Evolutionary conservation across 2,888 invertebrate species (phyloP), one percentile per base, ranked within the genome.

Genomic region (Cancer borealis): DNA sequence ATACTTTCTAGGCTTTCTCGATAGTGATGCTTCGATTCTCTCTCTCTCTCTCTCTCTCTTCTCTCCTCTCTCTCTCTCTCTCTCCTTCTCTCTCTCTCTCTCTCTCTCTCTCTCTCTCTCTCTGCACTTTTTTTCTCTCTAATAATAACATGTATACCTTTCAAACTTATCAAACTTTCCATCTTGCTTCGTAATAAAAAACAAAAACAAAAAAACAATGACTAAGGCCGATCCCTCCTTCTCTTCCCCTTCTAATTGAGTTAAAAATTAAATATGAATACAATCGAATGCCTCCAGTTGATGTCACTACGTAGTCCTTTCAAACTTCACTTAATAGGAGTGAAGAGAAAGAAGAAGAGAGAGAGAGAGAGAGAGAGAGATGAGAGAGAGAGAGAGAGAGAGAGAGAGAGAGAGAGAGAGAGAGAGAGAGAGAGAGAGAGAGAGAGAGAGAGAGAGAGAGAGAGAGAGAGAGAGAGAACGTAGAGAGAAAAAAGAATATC

Each of bases 1-100:
- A 21, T n/a, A 73, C 5, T n/a, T 2, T 73, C 1, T 26, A 73
- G 26, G 73, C 6, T 26, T 26, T 39, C n/a, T 73, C 26, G 21
- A n/a, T 73, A n/a, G 73, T 17, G 73, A 8, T 73, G 73, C 73
- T 26, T 73, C 54, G 54, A 54, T 39, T 1, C 2, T 39, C 39
- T 39, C 39, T 39, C 39, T 39, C 39, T 39, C 39, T 39, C 73
- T 73, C 73, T 73, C 66, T 66, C 66, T 66, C 66, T 66, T n/a
- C n/a, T n/a, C n/a, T n/a, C n/a, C 66, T 66, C 66, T 66, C 66
- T 66, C 66, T 66, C 66, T 66, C 66, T 73, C 73, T 73, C 73
- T 73, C 73, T 73, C 73, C n/a, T n/a, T 73, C 73, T 73, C 73
- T 73, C 73, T 73, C 73, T 73, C 73, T 73, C 73, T 73, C 73